A percentile compares a stretch with the other conserved stretches of the same genome.
Evolutionary conservation across 1,140 invertebrate species (phyloP).

Genomic region (Thrips palmi): DNA sequence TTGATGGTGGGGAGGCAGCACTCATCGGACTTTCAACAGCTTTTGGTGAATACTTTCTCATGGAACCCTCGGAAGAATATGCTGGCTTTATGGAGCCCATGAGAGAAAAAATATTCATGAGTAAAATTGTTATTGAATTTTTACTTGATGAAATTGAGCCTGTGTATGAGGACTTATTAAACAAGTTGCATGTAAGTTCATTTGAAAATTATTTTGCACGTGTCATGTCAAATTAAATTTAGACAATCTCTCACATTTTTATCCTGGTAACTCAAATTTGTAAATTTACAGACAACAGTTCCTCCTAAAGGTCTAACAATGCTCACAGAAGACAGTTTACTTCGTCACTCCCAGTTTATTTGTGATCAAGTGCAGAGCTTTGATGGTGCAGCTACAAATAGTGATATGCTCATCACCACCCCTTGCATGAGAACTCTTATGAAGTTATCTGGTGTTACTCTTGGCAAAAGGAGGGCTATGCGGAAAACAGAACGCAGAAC

Average conservation of each 20-base stretch:
- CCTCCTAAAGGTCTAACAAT: conserved; percentile 35
- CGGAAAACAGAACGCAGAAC: conserved; percentile 26
- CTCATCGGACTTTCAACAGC: conserved; percentile 60
- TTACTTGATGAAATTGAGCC: conserved; percentile 47
- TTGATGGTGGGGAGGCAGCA: conserved; percentile 60
- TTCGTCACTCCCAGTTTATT: conserved; percentile 67
- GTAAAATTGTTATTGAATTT: conserved; percentile 69
- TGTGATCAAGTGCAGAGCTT: conserved; percentile 66
- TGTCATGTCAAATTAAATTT: too few relatives aligned
- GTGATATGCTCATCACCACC: conserved; percentile 48
- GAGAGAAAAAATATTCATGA: conserved; percentile 59
- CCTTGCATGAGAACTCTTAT: conserved; percentile 61
- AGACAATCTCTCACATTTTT: too few relatives aligned
- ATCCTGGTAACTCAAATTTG: too few relatives aligned
- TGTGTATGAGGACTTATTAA: conserved; percentile 62
- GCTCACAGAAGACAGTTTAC: conserved; percentile 59
- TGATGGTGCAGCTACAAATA: conserved; percentile 42
- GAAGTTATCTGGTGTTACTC: conserved; percentile 57
- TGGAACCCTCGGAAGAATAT: conserved; percentile 54
- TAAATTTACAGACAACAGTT: conserved; percentile 28
- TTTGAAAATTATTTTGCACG: too few relatives aligned
- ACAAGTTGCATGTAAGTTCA: conserved; percentile 31
- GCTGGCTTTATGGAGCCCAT: conserved; percentile 46
- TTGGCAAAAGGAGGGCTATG: conserved; percentile 25
- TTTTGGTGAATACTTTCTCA: conserved; percentile 65